Conservation (phyloP, 1,140 invertebrate genomes). For the Coptotermes formosanus region DNA sequence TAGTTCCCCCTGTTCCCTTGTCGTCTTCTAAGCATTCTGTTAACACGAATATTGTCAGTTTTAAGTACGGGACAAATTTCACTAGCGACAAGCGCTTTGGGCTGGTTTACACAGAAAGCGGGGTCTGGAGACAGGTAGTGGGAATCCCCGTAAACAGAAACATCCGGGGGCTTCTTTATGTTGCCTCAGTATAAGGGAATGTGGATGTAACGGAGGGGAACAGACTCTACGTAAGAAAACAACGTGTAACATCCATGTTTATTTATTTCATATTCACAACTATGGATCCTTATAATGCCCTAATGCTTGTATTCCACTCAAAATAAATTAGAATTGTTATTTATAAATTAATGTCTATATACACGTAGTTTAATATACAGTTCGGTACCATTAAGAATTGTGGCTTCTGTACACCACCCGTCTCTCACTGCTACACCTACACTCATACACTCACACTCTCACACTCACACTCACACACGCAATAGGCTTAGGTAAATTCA, state of each 20-base stretch:
- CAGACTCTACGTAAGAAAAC: not conserved
- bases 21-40: too few species aligned
- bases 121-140: too few species aligned
- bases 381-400: not conserved
- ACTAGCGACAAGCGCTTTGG: too few species aligned
- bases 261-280: not conserved
- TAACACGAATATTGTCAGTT: too few species aligned
- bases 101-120: too few species aligned
- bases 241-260: not conserved
- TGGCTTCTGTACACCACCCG: not conserved
- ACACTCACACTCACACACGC: not conserved
- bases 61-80: too few species aligned
- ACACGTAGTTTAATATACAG: conserved; percentile 7
- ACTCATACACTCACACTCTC: not conserved
- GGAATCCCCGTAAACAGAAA: too few species aligned
- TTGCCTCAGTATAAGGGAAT: too few species aligned
- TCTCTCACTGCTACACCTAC: not conserved
- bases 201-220: too few species aligned
- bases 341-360: conserved; percentile 20
- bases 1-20: too few species aligned
- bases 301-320: conserved; percentile 11
- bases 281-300: conserved; percentile 14
- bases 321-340: conserved; percentile 13
- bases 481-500: not conserved
- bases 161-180: too few species aligned